Evolutionary conservation across 2,113 vertebrate species (phyloP), one percentile per base, ranked within the genome.

Genomic region (Pleuronectes platessa): DNA sequence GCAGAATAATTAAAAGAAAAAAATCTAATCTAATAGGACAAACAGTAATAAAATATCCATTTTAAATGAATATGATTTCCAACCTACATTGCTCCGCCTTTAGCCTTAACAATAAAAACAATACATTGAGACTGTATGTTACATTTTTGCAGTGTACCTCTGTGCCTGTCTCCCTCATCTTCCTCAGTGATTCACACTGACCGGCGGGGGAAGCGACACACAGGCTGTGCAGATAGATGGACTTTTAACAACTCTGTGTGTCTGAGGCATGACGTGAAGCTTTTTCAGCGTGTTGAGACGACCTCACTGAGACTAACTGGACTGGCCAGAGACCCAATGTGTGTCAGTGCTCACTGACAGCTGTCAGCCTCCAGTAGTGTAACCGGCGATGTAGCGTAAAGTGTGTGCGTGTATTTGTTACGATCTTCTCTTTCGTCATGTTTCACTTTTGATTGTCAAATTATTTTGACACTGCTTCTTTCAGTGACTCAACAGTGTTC

Each of bases 181-280:
- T 68, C 75, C 51, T 74, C 69, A 4, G 35, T 83, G 81, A 74
- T 74, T 81, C 83, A 77, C 63, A n/a, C 14, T 68, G 79, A 70
- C 63, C 72, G 7, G 27, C 63, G 76, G 74, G 83, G 71, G 66
- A 65, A 72, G 61, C 11, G 10, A 45, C 61, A 55, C 42, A 78
- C 86, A 70, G 79, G 73, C 61, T 24, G 47, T 58, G 65, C 67
- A 81, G 86, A 87, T 59, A 75, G 86, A 85, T 83, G 79, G 79
- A 65, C 62, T 84, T 88, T 90, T 87, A 89, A 90, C 74, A 60
- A 81, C 75, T 83, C 77, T 74, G 72, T 75, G 74, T 61, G 86
- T 88, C 78, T 61, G 55, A 60, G 40, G 76, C 85, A 49, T 81
- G 86, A 88, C 83, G 82, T 81, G 65, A 71, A 71, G 78, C 74